Evolutionary conservation across 2,113 vertebrate species (phyloP).

Genomic region (Anoplopoma fimbria): DNA sequence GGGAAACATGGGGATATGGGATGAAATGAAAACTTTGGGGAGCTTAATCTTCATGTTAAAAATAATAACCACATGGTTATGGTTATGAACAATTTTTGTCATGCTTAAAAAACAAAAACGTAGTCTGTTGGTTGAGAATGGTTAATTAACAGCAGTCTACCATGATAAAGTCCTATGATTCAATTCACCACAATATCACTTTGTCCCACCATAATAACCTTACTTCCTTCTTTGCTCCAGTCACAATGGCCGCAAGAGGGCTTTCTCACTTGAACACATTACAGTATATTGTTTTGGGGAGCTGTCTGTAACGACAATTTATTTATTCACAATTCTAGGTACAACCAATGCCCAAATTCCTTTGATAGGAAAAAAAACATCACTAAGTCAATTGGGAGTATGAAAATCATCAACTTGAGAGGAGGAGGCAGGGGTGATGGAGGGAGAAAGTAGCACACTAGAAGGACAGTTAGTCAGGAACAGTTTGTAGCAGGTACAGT

Average conservation of each 20-base stretch:
- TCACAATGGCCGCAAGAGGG: neutral
- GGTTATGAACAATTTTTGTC: neutral
- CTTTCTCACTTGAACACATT: neutral
- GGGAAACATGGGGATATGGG: neutral
- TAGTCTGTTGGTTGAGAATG: neutral
- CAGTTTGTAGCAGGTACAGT: neutral
- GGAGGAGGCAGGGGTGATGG: neutral
- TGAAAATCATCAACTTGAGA: neutral
- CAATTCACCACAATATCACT: too few relatives aligned
- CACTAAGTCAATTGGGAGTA: neutral
- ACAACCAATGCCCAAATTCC: neutral
- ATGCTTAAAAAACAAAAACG: neutral
- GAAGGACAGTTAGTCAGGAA: neutral
- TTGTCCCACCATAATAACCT: neutral
- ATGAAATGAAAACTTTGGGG: neutral
- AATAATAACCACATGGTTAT: neutral
- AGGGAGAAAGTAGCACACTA: neutral
- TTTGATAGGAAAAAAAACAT: neutral
- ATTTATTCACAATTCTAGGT: neutral
- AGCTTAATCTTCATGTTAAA: neutral
- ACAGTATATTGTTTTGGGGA: neutral
- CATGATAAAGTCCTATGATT: neutral
- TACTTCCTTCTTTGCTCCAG: neutral
- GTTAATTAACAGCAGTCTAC: neutral
- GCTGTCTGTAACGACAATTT: neutral